Conservation (phyloP, 2,113 vertebrate genomes). For the Trematomus loennbergii region DNA sequence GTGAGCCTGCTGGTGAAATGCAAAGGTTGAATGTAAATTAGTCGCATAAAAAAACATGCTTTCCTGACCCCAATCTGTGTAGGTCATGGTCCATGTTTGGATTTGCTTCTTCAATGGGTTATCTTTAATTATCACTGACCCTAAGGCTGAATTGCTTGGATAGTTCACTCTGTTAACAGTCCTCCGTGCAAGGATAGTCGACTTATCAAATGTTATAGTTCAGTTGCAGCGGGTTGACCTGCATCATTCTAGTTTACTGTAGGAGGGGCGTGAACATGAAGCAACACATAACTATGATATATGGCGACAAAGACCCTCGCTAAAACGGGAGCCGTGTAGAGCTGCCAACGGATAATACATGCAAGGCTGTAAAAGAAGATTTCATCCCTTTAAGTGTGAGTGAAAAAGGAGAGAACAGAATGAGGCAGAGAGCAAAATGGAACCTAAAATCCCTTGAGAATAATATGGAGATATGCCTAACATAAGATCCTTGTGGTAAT, state of each 20-base stretch:
- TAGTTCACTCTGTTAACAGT: slow-evolving; percentile 63
- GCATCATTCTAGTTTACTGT: slow-evolving; percentile 36
- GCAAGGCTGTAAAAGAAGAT: slow-evolving; percentile 68
- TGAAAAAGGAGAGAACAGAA: slow-evolving; percentile 58
- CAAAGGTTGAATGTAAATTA: slow-evolving; percentile 78
- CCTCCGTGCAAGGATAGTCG: slow-evolving; percentile 57
- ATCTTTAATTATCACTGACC: slow-evolving; percentile 77
- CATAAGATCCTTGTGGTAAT: slow-evolving; percentile 81
- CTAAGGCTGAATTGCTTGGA: slow-evolving; percentile 54
- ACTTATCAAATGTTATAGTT: slow-evolving; percentile 73
- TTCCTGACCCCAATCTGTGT: slow-evolving; percentile 70
- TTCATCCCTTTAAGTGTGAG: slow-evolving; percentile 65
- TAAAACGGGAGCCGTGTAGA: slow-evolving; percentile 58
- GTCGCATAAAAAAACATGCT: slow-evolving; percentile 60
- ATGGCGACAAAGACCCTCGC: slow-evolving; percentile 28
- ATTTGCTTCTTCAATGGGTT: slow-evolving; percentile 71
- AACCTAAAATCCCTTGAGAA: slow-evolving; percentile 75
- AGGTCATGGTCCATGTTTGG: slow-evolving; percentile 75
- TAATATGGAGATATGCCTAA: slow-evolving; percentile 81
- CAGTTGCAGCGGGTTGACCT: slow-evolving; percentile 55
- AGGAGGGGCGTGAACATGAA: slow-evolving; percentile 16
- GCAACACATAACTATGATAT: slow-evolving; percentile 22
- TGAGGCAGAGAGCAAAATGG: slow-evolving; percentile 65
- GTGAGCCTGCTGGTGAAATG: slow-evolving; percentile 66
- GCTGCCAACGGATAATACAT: slow-evolving; percentile 61